Base-by-base conservation (phyloP, 2,113 vertebrate species). In the Tupaia tana region DNA sequence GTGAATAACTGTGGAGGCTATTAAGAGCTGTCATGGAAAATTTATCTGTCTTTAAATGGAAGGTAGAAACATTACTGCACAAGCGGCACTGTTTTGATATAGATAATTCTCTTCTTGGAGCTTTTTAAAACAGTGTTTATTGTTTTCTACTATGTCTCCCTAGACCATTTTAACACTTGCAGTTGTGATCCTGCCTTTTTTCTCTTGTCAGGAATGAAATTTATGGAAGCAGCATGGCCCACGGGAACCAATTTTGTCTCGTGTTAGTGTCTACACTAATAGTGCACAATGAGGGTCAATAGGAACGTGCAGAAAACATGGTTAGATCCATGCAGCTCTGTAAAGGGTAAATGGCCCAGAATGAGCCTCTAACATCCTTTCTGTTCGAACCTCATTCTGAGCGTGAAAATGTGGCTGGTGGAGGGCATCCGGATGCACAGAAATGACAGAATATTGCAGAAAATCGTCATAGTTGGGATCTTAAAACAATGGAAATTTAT, bases 21-120 rank as follows among this genome's bases (percentile, higher is more conserved):
- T 98, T 98, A 98, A 91, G 92, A 96, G 61, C 97, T 97, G 97
- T 98, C 97, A 94, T 3, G 74, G 97, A 97, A 93, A 98, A 98
- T 98, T 97, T 98, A 98, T 98, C 95, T 97, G 81, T 95, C 96
- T 97, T 97, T 97, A 97, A 98, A 96, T 94, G 85, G 94, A 97
- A 96, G 71, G 94, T 93, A 92, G 96, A 96, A 95, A 78, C 94
- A 92, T 93, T 93, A 64, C 1, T 1, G 22, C 61, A 93, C 92
- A 86, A 93, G 27, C 85, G 63, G 64, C 67, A 11, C 34, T 43
- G 31, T 70, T 97, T 98, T 73, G 0, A 91, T 96, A 31, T 79
- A 90, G 96, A 86, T 97, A 98, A 96, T 98, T 97, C 94, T 98
- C 75, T 43, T 95, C 96, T 97, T 95, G 75, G 91, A 97, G 93